Evolutionary conservation across 2,888 invertebrate species (phyloP).

Genomic region (Acanthosepion lycidas): DNA sequence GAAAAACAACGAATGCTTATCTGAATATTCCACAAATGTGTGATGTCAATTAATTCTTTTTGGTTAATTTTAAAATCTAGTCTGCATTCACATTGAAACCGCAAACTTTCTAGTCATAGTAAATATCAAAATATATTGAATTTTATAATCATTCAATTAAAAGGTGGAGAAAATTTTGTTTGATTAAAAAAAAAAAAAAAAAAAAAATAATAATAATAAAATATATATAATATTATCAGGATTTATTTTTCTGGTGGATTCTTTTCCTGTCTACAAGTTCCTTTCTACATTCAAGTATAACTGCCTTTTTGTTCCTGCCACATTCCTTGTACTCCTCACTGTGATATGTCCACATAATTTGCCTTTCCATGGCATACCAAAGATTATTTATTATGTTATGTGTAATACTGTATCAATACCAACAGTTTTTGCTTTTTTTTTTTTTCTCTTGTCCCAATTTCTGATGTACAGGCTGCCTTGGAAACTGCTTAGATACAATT

Average conservation of each 20-base stretch:
- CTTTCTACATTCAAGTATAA: not conserved
- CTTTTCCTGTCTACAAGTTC: not conserved
- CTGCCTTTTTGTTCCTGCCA: not conserved
- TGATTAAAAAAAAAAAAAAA: not conserved
- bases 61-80: not conserved
- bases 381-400: constrained; percentile 22
- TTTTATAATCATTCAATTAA: not conserved
- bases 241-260: not conserved
- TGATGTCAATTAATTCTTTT: not conserved
- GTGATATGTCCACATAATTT: constrained; percentile 17
- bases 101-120: not conserved
- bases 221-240: not conserved
- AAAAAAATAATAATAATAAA: not conserved
- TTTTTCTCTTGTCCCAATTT: too few species aligned
- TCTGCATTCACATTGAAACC: not conserved
- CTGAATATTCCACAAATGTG: not conserved
- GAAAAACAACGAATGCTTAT: not conserved
- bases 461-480: too few species aligned
- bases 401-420: constrained; percentile 11
- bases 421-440: too few species aligned
- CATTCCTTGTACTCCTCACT: constrained; percentile 11
- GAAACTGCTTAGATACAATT: too few species aligned
- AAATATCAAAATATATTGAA: not conserved
- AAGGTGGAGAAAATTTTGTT: not conserved
- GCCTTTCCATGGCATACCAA: not conserved